A percentile compares a stretch with the other conserved stretches of the same genome.
Conservation (phyloP, 2,113 vertebrate genomes). For the Phaetusa simplex region DNA sequence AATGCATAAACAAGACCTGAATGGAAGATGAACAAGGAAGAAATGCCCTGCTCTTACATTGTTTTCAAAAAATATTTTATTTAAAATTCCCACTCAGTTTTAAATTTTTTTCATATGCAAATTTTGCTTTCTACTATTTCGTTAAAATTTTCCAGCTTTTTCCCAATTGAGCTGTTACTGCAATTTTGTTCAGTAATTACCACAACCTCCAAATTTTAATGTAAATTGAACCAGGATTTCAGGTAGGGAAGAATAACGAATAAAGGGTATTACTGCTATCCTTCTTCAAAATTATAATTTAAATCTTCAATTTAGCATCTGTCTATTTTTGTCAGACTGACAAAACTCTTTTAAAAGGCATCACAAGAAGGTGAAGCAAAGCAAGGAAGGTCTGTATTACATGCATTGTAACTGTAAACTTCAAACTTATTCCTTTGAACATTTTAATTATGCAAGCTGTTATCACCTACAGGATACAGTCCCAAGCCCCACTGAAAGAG, state of each 20-base stretch:
- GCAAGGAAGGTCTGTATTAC: background rate
- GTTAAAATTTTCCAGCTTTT: background rate
- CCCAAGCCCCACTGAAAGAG: background rate
- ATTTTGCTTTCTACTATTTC: background rate
- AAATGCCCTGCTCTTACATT: background rate
- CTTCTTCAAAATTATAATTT: constrained; percentile 11
- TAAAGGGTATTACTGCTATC: background rate
- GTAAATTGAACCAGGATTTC: background rate
- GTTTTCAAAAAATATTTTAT: background rate
- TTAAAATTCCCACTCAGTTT: background rate
- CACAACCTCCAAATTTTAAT: background rate
- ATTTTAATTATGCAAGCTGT: background rate
- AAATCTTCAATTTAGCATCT: constrained; percentile 10
- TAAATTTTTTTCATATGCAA: background rate
- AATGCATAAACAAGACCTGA: background rate
- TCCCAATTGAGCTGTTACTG: background rate
- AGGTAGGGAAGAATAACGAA: background rate
- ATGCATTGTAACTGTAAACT: background rate
- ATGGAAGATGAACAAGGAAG: background rate
- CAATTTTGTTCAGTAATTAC: background rate
- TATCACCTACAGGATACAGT: background rate
- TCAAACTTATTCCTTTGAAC: background rate
- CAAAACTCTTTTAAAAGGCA: background rate
- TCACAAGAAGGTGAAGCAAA: constrained; percentile 2
- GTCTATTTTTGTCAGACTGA: constrained; percentile 7